A percentile compares a stretch with the other conserved stretches of the same genome.
These are phyloP conservation scores for Gorsachius goisagi DNA, from an alignment of 2,113 vertebrate genomes.

Conservation along the genomic window DNA sequence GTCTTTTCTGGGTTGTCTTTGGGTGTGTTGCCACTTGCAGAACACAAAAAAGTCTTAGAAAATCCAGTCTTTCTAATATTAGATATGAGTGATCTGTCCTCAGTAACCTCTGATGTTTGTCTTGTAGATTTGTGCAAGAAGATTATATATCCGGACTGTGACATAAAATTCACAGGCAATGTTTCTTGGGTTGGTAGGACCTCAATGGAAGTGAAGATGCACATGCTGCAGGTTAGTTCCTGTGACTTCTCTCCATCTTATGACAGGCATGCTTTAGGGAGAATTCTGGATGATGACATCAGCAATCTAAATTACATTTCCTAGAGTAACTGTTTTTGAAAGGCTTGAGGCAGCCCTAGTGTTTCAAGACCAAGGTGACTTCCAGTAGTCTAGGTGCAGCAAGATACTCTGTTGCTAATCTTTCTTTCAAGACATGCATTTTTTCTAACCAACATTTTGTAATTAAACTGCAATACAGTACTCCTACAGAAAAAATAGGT, in stretches of 20 bases:
- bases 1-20: neutral
- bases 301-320: neutral
- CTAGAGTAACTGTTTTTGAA: neutral
- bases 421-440: neutral
- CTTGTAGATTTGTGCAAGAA: constrained; percentile 87
- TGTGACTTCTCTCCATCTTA: neutral
- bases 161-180: constrained; percentile 94
- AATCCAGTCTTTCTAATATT: neutral
- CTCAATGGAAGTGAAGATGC: constrained; percentile 98
- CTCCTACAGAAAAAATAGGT: neutral
- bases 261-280: neutral
- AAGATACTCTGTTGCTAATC: neutral
- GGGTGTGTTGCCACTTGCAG: neutral
- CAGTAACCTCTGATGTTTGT: neutral
- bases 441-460: neutral
- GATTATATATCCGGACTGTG: constrained; percentile 86
- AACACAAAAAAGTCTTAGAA: neutral
- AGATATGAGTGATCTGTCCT: neutral
- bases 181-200: constrained; percentile 95
- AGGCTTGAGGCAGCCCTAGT: neutral
- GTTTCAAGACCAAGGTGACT: neutral
- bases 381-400: neutral
- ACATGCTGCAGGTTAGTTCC: constrained; percentile 88
- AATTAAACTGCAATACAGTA: neutral
- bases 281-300: neutral